Evolutionary conservation across 2,797 vertebrate species (phyloP), one percentile per base, ranked within the genome.

Genomic region (Myripristis murdjan): DNA sequence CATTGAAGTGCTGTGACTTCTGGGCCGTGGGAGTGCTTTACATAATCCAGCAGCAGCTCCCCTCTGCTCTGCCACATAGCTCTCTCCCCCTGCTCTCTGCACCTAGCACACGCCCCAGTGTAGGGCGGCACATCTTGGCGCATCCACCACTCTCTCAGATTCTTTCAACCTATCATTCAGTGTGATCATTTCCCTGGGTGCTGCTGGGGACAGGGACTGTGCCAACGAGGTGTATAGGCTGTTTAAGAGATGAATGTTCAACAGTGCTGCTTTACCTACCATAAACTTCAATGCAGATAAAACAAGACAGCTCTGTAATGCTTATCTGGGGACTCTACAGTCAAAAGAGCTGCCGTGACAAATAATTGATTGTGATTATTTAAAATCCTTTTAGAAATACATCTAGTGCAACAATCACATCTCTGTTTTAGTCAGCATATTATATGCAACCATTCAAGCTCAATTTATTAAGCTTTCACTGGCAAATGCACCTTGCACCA

Each of bases 11-110:
- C 83, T 83, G 85, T 83, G 90, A 92, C 89, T 91, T 88, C 73
- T 89, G 83, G 82, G 88, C 85, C 87, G 90, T 91, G 87, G 85
- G 88, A 91, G 91, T 80, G 89, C 86, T 93, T 93, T 91, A 90
- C 89, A 91, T 93, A 92, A 93, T 92, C 91, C 86, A 85, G 82
- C 86, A 88, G 81, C 84, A 81, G 81, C 85, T 85, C 82, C 83
- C 73, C 87, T 87, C 82, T 81, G 78, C 83, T 85, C 75, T 75
- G 85, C 81, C 81, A 84, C 80, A 76, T 73, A 81, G 20, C 76
- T 82, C 74, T 73, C 85, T 82, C 80, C 81, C 72, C 60, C 73
- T 79, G 81, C 88, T 82, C 83, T 62, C 85, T 77, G 78, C 87
- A 85, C 81, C 87, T 73, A 72, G 66, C 81, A 75, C 83, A 79